Base-by-base conservation (phyloP, 2,888 invertebrate genomes). In the Euspilapteryx auroguttella region DNA sequence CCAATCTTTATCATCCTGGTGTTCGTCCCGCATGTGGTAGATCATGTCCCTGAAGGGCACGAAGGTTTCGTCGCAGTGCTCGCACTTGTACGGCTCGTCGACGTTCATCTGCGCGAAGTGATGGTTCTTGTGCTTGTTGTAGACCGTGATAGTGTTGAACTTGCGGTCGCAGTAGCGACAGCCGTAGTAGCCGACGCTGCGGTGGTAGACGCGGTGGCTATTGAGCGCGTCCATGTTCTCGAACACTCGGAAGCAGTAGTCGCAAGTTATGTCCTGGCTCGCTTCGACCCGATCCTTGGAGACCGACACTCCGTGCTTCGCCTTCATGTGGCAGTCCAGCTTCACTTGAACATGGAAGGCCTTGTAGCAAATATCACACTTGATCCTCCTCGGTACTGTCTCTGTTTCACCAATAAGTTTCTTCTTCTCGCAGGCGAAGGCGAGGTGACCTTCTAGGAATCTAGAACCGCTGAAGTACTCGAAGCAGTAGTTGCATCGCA, bases 1-100 rank as follows among this genome's bases (percentile, higher is more conserved):
- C 76, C 77, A 77, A 28, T 77, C 77, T 31, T 69, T 71, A 29
- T 71, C 55, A 33, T 71, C 71, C 3, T 55, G 59, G 37, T 77
- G 76, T 1, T 37, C 64, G 22, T 75, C 76, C 17, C 56, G 49
- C 69, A 73, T 76, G 52, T 62, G 78, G 40, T 58, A 61, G 39
- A 69, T 78, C 68, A 65, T 78, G 34, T 73, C 79, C 37, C 64
- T 58, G 49, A 77, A 75, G 12, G 75, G 68, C 12, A 79, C 64
- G 34, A 80, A 80, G 0, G 69, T 77, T 36, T 79, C 75, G 38
- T 79, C 79, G 46, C 78, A 77, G 44, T 63, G 75, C 45, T 66
- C 78, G 47, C 58, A 79, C 38, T 58, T 71, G 6, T 50, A 62
- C 14, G 59, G 79, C 34, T 63, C 73, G 29, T 68, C 79, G 29